These are phyloP conservation scores for Mimachlamys varia DNA, from an alignment of 2,888 invertebrate species.

Conservation along the genomic window DNA sequence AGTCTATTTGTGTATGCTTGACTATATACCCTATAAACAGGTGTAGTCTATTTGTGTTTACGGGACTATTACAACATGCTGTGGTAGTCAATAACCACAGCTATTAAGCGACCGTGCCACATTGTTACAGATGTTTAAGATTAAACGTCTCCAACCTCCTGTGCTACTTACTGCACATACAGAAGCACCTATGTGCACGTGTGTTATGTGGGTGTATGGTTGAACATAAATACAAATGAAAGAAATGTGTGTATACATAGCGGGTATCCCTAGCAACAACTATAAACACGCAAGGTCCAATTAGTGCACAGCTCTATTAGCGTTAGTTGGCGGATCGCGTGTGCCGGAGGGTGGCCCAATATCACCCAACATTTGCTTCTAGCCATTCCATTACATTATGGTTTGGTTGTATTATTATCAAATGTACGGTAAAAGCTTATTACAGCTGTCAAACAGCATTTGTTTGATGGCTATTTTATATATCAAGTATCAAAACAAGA, in stretches of 20 bases:
- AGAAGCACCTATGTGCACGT: background rate
- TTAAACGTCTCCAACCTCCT: background rate
- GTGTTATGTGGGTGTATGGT: background rate
- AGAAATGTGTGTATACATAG: background rate
- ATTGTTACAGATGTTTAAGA: background rate
- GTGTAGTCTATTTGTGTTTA: background rate
- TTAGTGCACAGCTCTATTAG: conserved; percentile 22
- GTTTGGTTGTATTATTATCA: background rate
- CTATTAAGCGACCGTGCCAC: background rate
- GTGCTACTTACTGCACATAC: background rate
- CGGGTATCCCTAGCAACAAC: conserved; percentile 9
- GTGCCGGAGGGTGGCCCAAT: background rate
- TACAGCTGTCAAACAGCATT: background rate
- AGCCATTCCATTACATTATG: background rate
- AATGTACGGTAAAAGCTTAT: background rate
- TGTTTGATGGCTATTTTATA: background rate
- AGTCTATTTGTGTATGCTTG: background rate
- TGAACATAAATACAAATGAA: conserved; percentile 14
- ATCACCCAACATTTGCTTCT: background rate
- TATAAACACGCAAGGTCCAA: conserved; percentile 1
- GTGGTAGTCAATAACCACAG: background rate
- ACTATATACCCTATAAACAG: too few relatives aligned
- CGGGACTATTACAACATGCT: background rate
- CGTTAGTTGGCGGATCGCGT: background rate
- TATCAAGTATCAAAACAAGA: background rate